Base-by-base conservation (phyloP, 2,888 invertebrate genomes). In the Chaetoderma sp. region DNA sequence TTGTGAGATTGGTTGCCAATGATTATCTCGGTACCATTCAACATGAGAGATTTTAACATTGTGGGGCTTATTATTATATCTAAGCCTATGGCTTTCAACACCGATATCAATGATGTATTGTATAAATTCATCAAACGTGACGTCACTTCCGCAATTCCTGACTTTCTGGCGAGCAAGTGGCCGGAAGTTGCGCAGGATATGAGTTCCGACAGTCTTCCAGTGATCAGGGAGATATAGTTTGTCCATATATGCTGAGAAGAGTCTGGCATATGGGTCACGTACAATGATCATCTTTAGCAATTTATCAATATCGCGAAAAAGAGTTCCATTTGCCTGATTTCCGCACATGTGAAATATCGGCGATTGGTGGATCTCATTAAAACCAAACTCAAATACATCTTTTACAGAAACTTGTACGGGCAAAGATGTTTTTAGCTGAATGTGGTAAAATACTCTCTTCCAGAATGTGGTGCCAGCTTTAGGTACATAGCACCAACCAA, bases 401-500 rank as follows among this genome's bases (percentile, higher is more conserved):
- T n/a, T n/a, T n/a, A n/a, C n/a, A n/a, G n/a, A n/a, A n/a, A n/a
- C n/a, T n/a, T n/a, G n/a, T n/a, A n/a, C n/a, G n/a, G n/a, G n/a
- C n/a, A n/a, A n/a, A n/a, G n/a, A n/a, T 8, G 49, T 2, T 23
- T 13, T 23, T 4, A 16, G 16, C 2, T 49, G 49, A 4, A 49
- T n/a, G 32, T 18, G 8, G n/a, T 69, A 64, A 27, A 79, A 69
- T 1, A 78, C 60, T 8, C 74, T 58, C 21, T 72, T 70, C 76
- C 76, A 79, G 44, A 73, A 71, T 0, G 79, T 78, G 54, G 74
- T 74, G 0, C 78, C 79, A 3, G 69, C 74, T 47, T 79, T 79
- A 1, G 72, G 76, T 1, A 79, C 71, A 8, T 67, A 65, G 56
- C 79, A 79, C 27, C 32, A 30, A 23, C 52, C 32, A 33, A 52